Evolutionary conservation across 2,113 vertebrate species (phyloP).

Genomic region (Cacatua alba): DNA sequence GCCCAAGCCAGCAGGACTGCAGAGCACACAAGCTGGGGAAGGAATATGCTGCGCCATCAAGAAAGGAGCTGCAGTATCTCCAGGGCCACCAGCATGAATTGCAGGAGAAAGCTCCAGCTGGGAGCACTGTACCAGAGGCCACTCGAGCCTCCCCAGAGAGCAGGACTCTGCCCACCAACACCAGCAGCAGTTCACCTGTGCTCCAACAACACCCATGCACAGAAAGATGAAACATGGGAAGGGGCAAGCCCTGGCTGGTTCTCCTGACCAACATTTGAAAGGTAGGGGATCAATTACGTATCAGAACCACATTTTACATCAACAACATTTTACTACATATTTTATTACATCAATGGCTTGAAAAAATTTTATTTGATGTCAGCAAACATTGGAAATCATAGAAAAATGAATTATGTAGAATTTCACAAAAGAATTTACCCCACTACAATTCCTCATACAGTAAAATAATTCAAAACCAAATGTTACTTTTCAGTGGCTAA

Average conservation of each 20-base stretch:
- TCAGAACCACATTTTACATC: not conserved
- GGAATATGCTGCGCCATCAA: rapidly evolving
- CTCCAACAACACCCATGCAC: rapidly evolving
- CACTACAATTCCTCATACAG: slow-evolving; percentile 74
- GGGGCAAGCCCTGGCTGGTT: rapidly evolving
- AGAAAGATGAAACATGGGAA: rapidly evolving
- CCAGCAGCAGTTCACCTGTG: rapidly evolving
- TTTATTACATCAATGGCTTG: slow-evolving; percentile 80
- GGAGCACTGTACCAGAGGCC: rapidly evolving
- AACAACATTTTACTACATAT: slow-evolving; percentile 33
- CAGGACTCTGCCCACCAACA: not conserved
- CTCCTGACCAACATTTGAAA: not conserved
- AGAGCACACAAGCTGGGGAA: rapidly evolving
- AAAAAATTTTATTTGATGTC: slow-evolving; percentile 81
- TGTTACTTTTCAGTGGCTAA: slow-evolving; percentile 77
- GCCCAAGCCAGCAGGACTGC: not conserved
- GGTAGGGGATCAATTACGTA: not conserved
- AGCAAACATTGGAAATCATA: slow-evolving; percentile 82
- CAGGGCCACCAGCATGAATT: not conserved
- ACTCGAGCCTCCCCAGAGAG: rapidly evolving
- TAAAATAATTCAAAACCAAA: slow-evolving; percentile 72
- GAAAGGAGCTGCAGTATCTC: not conserved
- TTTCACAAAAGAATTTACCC: slow-evolving; percentile 78
- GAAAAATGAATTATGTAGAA: slow-evolving; percentile 82
- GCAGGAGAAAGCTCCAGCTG: not conserved